These are phyloP conservation scores for Gambelia wislizenii DNA, from an alignment of 2,797 vertebrate genomes.

Conservation along the genomic window DNA sequence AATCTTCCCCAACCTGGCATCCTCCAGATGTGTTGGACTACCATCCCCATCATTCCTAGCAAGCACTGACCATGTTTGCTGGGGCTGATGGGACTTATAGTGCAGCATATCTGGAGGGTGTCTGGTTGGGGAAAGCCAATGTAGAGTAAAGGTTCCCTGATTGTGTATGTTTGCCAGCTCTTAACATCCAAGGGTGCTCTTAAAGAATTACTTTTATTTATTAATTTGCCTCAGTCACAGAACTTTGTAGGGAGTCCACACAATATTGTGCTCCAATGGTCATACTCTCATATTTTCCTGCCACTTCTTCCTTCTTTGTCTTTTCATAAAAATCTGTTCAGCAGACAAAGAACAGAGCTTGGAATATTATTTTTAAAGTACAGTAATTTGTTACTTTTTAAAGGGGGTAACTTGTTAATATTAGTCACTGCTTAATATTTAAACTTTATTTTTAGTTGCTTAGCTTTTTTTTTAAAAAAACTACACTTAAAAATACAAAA, in stretches of 20 bases:
- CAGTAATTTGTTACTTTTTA: background rate
- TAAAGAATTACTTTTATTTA: background rate
- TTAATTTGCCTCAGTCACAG: background rate
- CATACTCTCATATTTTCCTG: background rate
- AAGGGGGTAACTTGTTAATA: background rate
- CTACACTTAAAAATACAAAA: background rate
- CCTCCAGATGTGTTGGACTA: background rate
- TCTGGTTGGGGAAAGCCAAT: background rate
- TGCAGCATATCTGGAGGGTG: background rate
- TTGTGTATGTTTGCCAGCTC: background rate
- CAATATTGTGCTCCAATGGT: background rate
- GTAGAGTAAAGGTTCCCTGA: background rate
- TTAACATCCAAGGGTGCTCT: background rate
- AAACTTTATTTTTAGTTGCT: background rate
- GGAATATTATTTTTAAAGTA: background rate
- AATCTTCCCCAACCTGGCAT: background rate
- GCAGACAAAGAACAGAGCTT: background rate
- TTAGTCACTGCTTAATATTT: background rate
- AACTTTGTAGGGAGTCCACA: background rate
- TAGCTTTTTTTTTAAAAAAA: background rate
- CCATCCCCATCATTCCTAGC: background rate
- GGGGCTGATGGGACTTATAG: background rate
- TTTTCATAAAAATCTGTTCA: background rate
- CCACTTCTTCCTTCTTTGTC: background rate
- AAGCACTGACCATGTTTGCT: background rate